Evolutionary conservation across 2,113 vertebrate genomes (phyloP), one percentile per base, ranked within the genome.

Genomic region (Melanerpes formicivorus): DNA sequence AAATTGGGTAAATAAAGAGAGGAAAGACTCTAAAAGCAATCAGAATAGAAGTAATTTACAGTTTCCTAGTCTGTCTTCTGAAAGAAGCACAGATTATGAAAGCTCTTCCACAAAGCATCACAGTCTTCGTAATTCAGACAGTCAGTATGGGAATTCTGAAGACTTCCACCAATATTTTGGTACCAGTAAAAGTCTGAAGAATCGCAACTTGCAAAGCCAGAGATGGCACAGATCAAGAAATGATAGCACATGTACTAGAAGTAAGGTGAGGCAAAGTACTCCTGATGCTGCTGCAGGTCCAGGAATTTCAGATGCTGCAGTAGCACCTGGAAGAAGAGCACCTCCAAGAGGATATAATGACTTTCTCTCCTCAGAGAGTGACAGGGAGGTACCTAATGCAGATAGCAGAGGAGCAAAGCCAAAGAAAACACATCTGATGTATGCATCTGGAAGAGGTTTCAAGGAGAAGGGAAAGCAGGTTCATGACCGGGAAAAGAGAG

Each of bases 381-480:
- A 98, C 58, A 97, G 97, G 69, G 98, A 98, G 34, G 52, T 96
- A 77, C 95, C 93, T 2, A 94, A 86, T 67, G 97, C 94, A 11
- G 97, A 98, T 72, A 97, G 97, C 44, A 97, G 97, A 93, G 98
- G 98, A 70, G 98, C 98, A 82, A 98, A 98, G 80, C 98, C 98
- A 55, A 98, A 98, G 95, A 98, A 97, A 93, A 94, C 96, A 17
- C 97, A 98, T 10, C 74, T 97, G 66, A 74, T 96, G 27, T 97
- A 98, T 50, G 89, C 48, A 7, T 93, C 97, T 90, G 97, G 97
- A 76, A 97, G 97, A 95, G 96, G 96, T 29, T 94, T 97, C 84
- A 97, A 97, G 90, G 97, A 98, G 72, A 98, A 97, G 80, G 97
- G 96, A 76, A 98, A 96, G 87, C 95, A 94, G 50, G 80, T 90